Evolutionary conservation across 1,140 invertebrate genomes (phyloP), one percentile per base, ranked within the genome.

Genomic region (Apis florea): DNA sequence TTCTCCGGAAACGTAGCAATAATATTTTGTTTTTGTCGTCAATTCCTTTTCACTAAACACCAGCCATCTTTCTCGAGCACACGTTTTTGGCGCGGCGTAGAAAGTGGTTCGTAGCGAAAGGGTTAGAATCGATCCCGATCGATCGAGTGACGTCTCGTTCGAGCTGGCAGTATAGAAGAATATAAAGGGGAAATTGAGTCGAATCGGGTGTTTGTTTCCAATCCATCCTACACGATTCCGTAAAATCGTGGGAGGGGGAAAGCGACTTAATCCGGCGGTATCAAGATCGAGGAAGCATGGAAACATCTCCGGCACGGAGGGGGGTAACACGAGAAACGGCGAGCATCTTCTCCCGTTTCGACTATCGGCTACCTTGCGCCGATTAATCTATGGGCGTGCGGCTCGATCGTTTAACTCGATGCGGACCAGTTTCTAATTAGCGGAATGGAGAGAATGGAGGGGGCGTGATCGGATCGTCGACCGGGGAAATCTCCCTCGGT

Each of bases 391-490:
- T 70, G 82, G 71, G 83, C 88, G 87, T 71, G 88, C 88, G 87
- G 84, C 90, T 40, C 90, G 91, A 92, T 92, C 90, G 90, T 85
- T 90, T 89, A 90, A 87, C 75, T 87, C 87, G 88, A 91, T 90
- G 31, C 31, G 90, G 86, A 92, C 87, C 89, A 74, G 89, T 91
- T 91, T 91, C 90, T 92, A 92, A 92, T 92, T 92, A 92, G 90
- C 87, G 82, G 83, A 85, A 88, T 84, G 87, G 79, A 85, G 6
- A 0, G 31, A 40, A 88, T 79, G 83, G 75, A 88, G 83, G 69
- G 89, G 90, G 90, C 87, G 90, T 87, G 90, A 91, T 91, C 83
- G 82, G 72, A 90, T 90, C 90, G 87, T 75, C 80, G 76, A 76
- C 70, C 58, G 82, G 66, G 83, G 74, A 88, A 87, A 87, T 86